phyloP scores from a whole-genome alignment of 2,797 vertebrate genomes.

The Fistularia tabacaria region DNA sequence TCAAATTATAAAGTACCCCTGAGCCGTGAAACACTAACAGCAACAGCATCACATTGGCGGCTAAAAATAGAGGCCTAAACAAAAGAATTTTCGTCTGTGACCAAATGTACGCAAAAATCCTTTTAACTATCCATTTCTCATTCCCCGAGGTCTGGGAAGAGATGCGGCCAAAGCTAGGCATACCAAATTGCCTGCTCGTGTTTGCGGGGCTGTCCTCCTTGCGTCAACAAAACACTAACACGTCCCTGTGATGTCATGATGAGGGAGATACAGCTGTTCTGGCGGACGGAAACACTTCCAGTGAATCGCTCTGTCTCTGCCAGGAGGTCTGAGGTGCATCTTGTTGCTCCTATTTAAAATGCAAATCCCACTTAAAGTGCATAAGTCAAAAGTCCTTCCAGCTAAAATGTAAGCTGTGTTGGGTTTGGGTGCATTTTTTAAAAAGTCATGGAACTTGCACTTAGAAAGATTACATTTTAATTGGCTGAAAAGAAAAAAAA shows the following conservation, averaged over 20 bases:
- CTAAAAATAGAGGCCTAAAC: slow-evolving; percentile 76
- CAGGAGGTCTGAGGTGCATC: slow-evolving; percentile 33
- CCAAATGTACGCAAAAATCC: slow-evolving; percentile 70
- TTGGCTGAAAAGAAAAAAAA: slow-evolving; percentile 25
- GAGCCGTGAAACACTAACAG: slow-evolving; percentile 68
- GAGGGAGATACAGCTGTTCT: slow-evolving; percentile 54
- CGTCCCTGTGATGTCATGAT: slow-evolving; percentile 51
- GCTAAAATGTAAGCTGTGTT: slow-evolving; percentile 68
- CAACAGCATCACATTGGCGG: slow-evolving; percentile 49
- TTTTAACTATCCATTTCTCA: slow-evolving; percentile 67
- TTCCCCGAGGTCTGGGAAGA: slow-evolving; percentile 56
- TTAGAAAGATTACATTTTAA: slow-evolving; percentile 68
- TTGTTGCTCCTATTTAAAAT: slow-evolving; percentile 57
- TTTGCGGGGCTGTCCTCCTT: slow-evolving; percentile 36
- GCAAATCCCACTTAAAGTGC: slow-evolving; percentile 59
- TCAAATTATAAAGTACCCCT: slow-evolving; percentile 79
- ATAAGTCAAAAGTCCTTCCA: slow-evolving; percentile 48
- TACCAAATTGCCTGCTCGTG: slow-evolving; percentile 26
- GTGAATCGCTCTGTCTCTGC: slow-evolving; percentile 19
- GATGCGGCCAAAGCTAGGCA: slow-evolving; percentile 35
- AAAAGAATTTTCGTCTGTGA: slow-evolving; percentile 45
- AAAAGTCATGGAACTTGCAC: slow-evolving; percentile 69
- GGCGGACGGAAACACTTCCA: slow-evolving; percentile 31
- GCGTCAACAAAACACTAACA: slow-evolving; percentile 54
- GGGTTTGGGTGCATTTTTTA: slow-evolving; percentile 48